Base-by-base conservation (phyloP, 2,797 vertebrate species). In the Lacerta bilineata region DNA sequence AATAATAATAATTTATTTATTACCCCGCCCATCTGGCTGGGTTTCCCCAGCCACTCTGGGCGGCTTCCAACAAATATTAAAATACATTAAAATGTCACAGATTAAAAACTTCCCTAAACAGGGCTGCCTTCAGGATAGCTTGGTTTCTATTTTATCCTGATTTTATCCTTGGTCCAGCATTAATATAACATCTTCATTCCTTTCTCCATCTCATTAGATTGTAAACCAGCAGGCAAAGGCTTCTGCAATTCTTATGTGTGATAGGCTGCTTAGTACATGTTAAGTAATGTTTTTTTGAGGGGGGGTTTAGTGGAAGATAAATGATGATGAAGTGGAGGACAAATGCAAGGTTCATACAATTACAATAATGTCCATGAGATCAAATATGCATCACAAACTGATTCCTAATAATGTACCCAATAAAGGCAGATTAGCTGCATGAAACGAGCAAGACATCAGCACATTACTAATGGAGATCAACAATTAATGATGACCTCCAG, bases 321-420 rank as follows among this genome's bases (percentile, higher is more conserved):
- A 59, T 25, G 43, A 46, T 61, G 64, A 36, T 92, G 85, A 91
- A 75, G 91, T 89, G 93, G 94, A 95, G 93, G 94, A 86, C 91
- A 95, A 90, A 87, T 92, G 88, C 91, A 89, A 91, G 71, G 83
- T 92, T 91, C 82, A 80, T 87, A 9, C 2, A 7, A 0, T 85
- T 93, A 94, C 85, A 94, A 91, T 94, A 90, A 90, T 55, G 88
- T 82, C 85, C 91, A 61, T 85, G 83, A 91, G 79, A 93, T 84
- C 88, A 92, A 94, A 95, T 80, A 92, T 90, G 82, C 68, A 94
- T 87, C 80, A 81, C 17, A 75, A 85, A 72, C 88, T 80, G 50
- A 85, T 85, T 89, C 69, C 88, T 95, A 79, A 91, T 92, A 89
- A 92, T 89, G 93, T 91, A 87, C 10, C 13, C 46, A 90, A 85